phyloP scores from a whole-genome alignment of 2,113 vertebrate species.

The pig (Sus scrofa) region DNA sequence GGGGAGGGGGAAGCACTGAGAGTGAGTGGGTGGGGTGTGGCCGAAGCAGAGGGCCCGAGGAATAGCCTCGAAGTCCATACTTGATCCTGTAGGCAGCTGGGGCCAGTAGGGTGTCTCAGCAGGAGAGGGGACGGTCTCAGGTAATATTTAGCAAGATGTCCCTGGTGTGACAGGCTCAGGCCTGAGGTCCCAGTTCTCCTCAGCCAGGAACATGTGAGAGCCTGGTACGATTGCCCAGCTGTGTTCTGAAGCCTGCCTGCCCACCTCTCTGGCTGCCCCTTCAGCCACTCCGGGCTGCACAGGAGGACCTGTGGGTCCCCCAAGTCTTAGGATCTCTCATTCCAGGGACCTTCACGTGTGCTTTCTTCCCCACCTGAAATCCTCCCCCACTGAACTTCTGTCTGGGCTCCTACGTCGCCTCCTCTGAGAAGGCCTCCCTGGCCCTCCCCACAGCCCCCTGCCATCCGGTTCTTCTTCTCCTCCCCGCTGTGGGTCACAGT shows the following conservation, averaged over 20 bases:
- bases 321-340: neutral
- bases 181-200: neutral
- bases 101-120: neutral
- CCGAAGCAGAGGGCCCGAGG: neutral
- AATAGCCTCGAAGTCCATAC: neutral
- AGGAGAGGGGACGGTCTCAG: neutral
- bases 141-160: neutral
- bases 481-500: neutral
- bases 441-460: no score
- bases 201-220: fast-evolving
- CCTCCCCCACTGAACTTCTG: neutral
- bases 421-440: neutral
- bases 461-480: neutral
- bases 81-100: neutral
- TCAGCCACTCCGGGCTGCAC: no score
- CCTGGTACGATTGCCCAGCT: neutral
- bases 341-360: neutral
- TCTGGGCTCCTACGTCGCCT: neutral
- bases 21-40: fast-evolving
- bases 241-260: neutral
- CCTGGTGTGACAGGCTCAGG: neutral
- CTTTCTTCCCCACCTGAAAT: neutral
- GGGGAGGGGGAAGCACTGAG: neutral
- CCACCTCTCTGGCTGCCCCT: neutral
- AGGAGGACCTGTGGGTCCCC: neutral